Conservation (phyloP, 2,888 invertebrate genomes). For the Cephus spinipes region DNA sequence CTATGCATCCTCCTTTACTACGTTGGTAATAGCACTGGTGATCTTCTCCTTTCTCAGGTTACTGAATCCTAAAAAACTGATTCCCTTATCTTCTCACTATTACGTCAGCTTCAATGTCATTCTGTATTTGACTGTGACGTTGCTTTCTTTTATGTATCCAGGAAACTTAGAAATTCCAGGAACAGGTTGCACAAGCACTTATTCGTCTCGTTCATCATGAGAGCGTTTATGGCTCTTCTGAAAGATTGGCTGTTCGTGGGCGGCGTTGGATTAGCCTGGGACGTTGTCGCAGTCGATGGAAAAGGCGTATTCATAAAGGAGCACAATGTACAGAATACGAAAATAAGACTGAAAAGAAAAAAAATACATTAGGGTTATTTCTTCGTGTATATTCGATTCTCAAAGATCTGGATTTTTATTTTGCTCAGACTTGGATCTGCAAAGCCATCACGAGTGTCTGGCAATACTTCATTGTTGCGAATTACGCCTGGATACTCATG, state of each 20-base stretch:
- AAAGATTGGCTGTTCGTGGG: slow-evolving; percentile 71
- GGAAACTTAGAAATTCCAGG: slow-evolving; percentile 74
- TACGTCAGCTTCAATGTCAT: background rate
- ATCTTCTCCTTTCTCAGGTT: slow-evolving; percentile 71
- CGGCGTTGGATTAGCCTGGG: slow-evolving; percentile 67
- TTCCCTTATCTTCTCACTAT: background rate
- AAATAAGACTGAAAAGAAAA: background rate
- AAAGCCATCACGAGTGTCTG: slow-evolving; percentile 73
- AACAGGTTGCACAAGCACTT: slow-evolving; percentile 77
- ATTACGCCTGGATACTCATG: slow-evolving; percentile 78
- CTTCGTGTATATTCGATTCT: background rate
- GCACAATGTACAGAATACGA: slow-evolving; percentile 52
- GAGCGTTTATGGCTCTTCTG: slow-evolving; percentile 71
- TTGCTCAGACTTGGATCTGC: slow-evolving; percentile 73
- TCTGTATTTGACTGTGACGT: background rate
- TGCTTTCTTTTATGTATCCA: slow-evolving; percentile 51
- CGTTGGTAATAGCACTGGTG: slow-evolving; percentile 68
- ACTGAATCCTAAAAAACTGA: slow-evolving; percentile 25
- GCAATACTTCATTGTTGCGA: slow-evolving; percentile 75
- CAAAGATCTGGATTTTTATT: slow-evolving; percentile 1
- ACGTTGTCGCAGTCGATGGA: slow-evolving; percentile 61
- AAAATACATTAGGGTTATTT: background rate
- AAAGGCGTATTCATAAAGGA: slow-evolving; percentile 59
- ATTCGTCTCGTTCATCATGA: slow-evolving; percentile 75
- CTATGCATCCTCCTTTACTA: slow-evolving; percentile 69